A percentile compares a stretch with the other conserved stretches of the same genome.
Evolutionary conservation across 2,113 vertebrate genomes (phyloP).

Genomic region (Tetrao urogallus): DNA sequence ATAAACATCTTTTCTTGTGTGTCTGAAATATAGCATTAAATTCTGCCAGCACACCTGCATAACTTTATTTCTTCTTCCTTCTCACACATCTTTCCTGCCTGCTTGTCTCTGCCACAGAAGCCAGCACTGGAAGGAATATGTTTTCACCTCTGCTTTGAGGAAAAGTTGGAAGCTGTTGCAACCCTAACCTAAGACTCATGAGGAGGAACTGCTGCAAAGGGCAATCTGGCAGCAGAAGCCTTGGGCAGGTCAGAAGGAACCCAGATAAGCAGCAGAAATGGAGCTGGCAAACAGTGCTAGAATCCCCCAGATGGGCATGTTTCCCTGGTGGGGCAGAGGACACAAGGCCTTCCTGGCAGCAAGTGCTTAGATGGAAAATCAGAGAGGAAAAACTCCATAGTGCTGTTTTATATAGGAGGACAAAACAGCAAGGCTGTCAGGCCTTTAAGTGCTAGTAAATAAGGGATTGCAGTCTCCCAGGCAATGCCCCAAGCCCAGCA

Average conservation of each 20-base stretch:
- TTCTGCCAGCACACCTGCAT: background rate
- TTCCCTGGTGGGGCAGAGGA: background rate
- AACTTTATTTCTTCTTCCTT: background rate
- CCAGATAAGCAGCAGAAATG: background rate
- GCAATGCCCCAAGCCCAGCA: background rate
- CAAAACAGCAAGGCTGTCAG: background rate
- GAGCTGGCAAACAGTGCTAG: background rate
- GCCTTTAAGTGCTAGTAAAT: background rate
- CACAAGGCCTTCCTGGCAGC: slow-evolving; percentile 3
- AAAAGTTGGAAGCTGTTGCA: slow-evolving; percentile 2
- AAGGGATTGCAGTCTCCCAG: background rate
- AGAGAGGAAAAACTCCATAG: background rate
- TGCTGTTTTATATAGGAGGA: background rate
- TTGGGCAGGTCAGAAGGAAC: background rate
- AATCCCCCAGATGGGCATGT: background rate
- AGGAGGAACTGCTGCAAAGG: background rate
- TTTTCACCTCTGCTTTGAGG: background rate
- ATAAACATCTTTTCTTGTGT: background rate
- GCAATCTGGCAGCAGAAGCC: background rate
- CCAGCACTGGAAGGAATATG: background rate
- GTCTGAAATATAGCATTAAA: background rate
- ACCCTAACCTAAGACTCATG: background rate
- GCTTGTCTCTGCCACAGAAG: slow-evolving; percentile 19
- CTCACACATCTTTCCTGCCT: background rate
- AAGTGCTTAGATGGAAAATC: background rate